Conservation (phyloP, 2,888 invertebrate species). For the Tipula lateralis region DNA sequence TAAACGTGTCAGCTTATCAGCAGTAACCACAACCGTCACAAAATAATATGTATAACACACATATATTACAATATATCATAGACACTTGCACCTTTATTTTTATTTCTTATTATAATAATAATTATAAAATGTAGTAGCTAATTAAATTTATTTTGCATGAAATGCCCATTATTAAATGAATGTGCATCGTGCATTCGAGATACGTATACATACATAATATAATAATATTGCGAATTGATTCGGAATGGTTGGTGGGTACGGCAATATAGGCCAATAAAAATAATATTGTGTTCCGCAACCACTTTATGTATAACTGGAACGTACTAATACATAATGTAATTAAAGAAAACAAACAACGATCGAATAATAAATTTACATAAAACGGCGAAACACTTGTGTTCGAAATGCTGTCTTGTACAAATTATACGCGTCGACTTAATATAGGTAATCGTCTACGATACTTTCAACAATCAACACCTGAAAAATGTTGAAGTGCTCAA, state of each 20-base stretch:
- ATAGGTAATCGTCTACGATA: not conserved
- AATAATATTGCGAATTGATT: not conserved
- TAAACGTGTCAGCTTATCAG: constrained; percentile 24
- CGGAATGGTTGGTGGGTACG: not conserved
- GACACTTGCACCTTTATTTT: not conserved
- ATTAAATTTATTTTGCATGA: constrained; percentile 1
- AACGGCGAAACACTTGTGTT: not conserved
- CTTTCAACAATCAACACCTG: not conserved
- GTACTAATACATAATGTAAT: not conserved
- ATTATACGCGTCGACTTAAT: not conserved
- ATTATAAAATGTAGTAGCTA: not conserved
- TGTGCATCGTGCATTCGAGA: not conserved
- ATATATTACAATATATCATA: not conserved
- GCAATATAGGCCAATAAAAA: not conserved
- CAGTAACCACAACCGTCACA: constrained; percentile 19
- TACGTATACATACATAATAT: not conserved
- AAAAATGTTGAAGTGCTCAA: not conserved
- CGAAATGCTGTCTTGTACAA: not conserved
- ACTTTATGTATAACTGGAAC: not conserved
- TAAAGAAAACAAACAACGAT: not conserved
- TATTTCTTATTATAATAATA: not conserved
- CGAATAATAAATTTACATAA: not conserved
- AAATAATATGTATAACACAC: not conserved
- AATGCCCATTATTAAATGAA: not conserved
- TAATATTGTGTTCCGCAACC: not conserved